phyloP scores from a whole-genome alignment of 2,113 vertebrate genomes.

The Stigmatopora argus region DNA sequence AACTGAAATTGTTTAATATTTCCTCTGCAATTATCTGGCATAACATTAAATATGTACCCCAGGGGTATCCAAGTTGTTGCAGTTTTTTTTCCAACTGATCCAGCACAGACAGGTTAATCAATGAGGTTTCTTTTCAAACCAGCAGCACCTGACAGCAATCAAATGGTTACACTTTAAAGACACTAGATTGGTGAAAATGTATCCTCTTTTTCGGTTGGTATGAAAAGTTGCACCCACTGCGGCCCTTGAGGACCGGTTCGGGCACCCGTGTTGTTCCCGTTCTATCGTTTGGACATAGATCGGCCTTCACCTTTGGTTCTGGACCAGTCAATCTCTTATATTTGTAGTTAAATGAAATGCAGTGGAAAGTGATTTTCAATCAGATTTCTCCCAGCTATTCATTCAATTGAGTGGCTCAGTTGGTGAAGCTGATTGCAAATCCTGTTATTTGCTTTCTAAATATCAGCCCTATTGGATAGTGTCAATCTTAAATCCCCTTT shows the following conservation, averaged over 20 bases:
- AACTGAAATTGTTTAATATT: neutral
- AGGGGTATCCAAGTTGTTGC: too few relatives aligned
- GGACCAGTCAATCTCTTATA: conserved; percentile 4
- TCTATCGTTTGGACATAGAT: neutral
- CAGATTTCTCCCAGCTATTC: neutral
- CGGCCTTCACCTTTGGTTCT: neutral
- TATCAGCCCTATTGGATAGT: conserved; percentile 5
- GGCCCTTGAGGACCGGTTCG: too few relatives aligned
- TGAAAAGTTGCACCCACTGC: too few relatives aligned
- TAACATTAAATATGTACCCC: neutral
- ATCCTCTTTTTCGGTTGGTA: too few relatives aligned
- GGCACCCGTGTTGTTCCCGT: too few relatives aligned
- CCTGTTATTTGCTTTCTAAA: conserved; percentile 8
- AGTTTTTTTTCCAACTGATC: too few relatives aligned
- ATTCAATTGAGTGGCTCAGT: neutral
- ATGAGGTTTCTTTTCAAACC: too few relatives aligned
- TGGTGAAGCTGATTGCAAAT: neutral
- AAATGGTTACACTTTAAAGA: too few relatives aligned
- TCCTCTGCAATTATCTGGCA: neutral
- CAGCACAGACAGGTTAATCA: too few relatives aligned
- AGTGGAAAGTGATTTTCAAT: neutral
- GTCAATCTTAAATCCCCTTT: conserved; percentile 8
- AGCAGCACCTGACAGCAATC: too few relatives aligned
- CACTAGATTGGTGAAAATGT: too few relatives aligned
- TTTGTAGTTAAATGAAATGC: neutral